Percentiles rank a stretch among this genome's conserved stretches.
These are phyloP conservation scores for Corythaeola cristata DNA, from an alignment of 2,113 vertebrate species.

Conservation along the genomic window DNA sequence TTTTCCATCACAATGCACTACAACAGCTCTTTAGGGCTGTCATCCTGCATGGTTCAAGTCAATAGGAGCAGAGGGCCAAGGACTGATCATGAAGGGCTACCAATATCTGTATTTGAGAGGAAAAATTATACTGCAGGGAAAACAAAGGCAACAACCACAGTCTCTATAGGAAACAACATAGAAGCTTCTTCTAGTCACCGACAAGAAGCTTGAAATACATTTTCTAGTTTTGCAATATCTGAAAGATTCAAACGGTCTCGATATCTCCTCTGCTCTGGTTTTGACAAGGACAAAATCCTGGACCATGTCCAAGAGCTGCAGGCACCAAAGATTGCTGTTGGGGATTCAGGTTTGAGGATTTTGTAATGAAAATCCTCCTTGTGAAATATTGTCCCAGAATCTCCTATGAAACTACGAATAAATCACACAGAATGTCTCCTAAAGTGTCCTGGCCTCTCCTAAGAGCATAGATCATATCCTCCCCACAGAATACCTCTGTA, in stretches of 20 bases:
- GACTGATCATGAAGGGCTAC: neutral
- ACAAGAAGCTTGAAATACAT: neutral
- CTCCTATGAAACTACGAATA: constrained; percentile 4
- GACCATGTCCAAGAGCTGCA: neutral
- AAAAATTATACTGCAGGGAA: neutral
- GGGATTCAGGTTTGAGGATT: constrained; percentile 16
- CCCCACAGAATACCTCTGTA: neutral
- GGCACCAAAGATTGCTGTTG: neutral
- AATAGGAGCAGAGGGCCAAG: neutral
- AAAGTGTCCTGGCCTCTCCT: constrained; percentile 15
- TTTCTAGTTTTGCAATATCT: neutral
- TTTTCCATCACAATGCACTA: neutral
- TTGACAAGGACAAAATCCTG: constrained; percentile 39
- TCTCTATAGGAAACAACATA: neutral
- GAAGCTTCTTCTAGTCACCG: neutral
- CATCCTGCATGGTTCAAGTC: neutral
- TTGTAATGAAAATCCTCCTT: constrained; percentile 34
- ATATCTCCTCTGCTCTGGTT: neutral
- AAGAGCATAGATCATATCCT: constrained; percentile 24
- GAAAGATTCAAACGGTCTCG: neutral
- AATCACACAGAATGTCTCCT: constrained; percentile 27
- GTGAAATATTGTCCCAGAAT: constrained; percentile 16
- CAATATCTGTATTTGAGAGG: neutral
- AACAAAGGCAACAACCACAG: neutral
- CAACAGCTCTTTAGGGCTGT: neutral